Evolutionary conservation across 2,888 invertebrate genomes (phyloP).

Genomic region (Tinea pellionella): DNA sequence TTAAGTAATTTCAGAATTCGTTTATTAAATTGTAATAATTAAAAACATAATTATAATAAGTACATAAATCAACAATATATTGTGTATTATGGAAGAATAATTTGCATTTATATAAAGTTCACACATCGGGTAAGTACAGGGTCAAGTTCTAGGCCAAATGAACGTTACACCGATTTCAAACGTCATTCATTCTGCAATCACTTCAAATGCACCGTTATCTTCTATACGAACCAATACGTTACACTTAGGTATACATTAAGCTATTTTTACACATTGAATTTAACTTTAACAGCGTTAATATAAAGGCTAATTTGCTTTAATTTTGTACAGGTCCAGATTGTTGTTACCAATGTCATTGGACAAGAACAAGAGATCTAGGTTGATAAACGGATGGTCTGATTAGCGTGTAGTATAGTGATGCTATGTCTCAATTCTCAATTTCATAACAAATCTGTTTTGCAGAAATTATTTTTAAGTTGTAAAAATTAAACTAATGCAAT

Average conservation of each 20-base stretch:
- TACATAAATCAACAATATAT: no score
- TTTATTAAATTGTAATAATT: no score
- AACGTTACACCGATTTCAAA: not conserved
- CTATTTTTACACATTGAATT: no score
- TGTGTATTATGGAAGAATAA: no score
- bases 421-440: not conserved
- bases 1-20: no score
- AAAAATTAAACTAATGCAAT: no score
- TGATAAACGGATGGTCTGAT: slow-evolving; percentile 8
- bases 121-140: not conserved
- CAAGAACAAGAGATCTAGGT: slow-evolving; percentile 1
- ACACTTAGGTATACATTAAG: not conserved
- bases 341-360: not conserved
- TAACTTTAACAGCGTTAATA: no score
- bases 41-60: no score
- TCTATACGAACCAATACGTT: not conserved
- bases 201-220: not conserved
- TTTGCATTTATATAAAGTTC: no score
- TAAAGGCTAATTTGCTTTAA: no score
- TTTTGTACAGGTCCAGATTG: not conserved
- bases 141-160: slow-evolving; percentile 1
- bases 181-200: not conserved
- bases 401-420: not conserved
- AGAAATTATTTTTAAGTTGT: no score
- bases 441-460: not conserved